A percentile compares a stretch with the other conserved stretches of the same genome.
phyloP scores from a whole-genome alignment of 2,888 invertebrate species.

The Stenoptilia bipunctidactyla region DNA sequence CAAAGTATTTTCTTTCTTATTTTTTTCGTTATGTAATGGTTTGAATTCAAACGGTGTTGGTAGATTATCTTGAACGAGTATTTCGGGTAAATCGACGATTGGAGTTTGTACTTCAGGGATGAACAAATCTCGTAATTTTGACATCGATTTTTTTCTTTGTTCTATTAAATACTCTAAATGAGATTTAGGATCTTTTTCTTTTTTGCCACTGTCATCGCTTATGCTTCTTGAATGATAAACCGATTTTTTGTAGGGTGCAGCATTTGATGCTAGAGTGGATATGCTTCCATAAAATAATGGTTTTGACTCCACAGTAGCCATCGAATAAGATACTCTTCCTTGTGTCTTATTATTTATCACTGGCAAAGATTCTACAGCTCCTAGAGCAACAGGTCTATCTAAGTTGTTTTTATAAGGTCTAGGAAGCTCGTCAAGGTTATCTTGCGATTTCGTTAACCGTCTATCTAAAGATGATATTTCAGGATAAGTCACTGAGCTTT shows the following conservation, averaged over 20 bases:
- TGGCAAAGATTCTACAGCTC: slow-evolving; percentile 52
- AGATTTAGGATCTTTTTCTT: slow-evolving; percentile 58
- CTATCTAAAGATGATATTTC: slow-evolving; percentile 47
- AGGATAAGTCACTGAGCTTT: slow-evolving; percentile 34
- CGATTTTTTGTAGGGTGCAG: slow-evolving; percentile 35
- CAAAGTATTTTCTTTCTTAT: slow-evolving; percentile 33
- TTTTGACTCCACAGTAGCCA: slow-evolving; percentile 30
- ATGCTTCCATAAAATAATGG: slow-evolving; percentile 62
- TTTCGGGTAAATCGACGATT: slow-evolving; percentile 84
- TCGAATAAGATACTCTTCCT: slow-evolving; percentile 20
- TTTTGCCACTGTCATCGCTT: slow-evolving; percentile 52
- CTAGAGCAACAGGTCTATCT: slow-evolving; percentile 62
- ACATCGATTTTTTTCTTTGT: slow-evolving; percentile 84
- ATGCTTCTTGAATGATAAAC: slow-evolving; percentile 52
- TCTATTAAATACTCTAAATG: slow-evolving; percentile 83
- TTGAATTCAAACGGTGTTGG: slow-evolving; percentile 55
- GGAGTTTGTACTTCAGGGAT: slow-evolving; percentile 83
- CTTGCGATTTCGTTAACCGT: slow-evolving; percentile 59
- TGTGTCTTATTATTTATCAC: slow-evolving; percentile 26
- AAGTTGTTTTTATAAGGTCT: slow-evolving; percentile 40
- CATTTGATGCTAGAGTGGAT: slow-evolving; percentile 42
- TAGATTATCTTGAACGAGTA: slow-evolving; percentile 78
- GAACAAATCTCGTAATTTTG: slow-evolving; percentile 88
- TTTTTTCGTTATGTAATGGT: slow-evolving; percentile 33
- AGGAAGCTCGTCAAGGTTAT: slow-evolving; percentile 66